These are phyloP conservation scores for Limnephilus marmoratus DNA, from an alignment of 2,888 invertebrate species.

Conservation along the genomic window DNA sequence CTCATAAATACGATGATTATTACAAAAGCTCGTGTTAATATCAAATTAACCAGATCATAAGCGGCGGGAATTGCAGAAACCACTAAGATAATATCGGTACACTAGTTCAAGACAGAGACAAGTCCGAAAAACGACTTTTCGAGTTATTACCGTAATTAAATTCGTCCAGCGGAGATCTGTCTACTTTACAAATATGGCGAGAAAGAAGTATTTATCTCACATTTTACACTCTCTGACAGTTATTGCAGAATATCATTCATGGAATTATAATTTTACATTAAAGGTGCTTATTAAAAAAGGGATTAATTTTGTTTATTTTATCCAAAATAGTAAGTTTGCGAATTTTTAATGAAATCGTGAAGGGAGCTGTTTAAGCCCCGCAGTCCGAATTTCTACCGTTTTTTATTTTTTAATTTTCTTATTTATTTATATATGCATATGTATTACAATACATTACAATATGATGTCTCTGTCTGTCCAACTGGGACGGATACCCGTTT, in stretches of 20 bases:
- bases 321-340: not conserved
- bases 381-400: too few relatives aligned
- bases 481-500: too few relatives aligned
- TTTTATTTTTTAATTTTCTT: too few relatives aligned
- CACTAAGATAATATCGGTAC: not conserved
- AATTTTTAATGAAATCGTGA: not conserved
- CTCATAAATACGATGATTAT: constrained; percentile 20
- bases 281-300: too few relatives aligned
- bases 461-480: too few relatives aligned
- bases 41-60: constrained; percentile 3
- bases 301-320: not conserved
- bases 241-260: not conserved
- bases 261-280: not conserved
- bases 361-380: not conserved
- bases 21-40: constrained; percentile 14
- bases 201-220: too few relatives aligned
- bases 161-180: not conserved
- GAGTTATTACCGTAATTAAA: not conserved
- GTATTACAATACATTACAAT: too few relatives aligned
- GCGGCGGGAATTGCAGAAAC: not conserved
- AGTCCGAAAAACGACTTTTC: not conserved
- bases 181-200: not conserved
- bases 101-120: not conserved
- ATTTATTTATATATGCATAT: too few relatives aligned
- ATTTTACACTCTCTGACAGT: too few relatives aligned